Percentiles rank a stretch among this genome's conserved stretches.
Evolutionary conservation across 2,113 vertebrate genomes (phyloP).

Genomic region (Phaethon lepturus): DNA sequence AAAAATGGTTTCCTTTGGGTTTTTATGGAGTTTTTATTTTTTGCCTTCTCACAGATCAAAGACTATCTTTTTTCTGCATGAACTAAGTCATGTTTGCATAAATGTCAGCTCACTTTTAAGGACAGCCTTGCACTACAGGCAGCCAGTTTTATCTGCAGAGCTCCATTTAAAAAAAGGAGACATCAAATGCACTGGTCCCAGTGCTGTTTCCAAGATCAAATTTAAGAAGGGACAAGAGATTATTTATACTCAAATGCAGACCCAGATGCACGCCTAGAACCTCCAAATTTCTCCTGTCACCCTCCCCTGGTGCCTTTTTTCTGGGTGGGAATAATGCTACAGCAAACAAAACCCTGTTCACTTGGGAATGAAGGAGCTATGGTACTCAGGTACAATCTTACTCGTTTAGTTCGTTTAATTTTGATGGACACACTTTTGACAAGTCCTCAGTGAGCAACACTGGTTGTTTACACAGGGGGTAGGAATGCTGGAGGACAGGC

Average conservation of each 20-base stretch:
- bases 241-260: background rate
- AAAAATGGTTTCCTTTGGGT: background rate
- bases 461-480: background rate
- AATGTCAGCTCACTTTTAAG: constrained; percentile 18
- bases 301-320: background rate
- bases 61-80: background rate
- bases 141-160: background rate
- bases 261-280: background rate
- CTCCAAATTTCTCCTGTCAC: background rate
- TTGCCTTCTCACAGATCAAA: constrained; percentile 16
- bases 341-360: background rate
- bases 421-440: background rate
- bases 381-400: background rate
- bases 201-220: background rate
- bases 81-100: background rate
- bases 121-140: background rate
- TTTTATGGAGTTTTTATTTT: background rate
- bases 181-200: background rate
- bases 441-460: background rate
- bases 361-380: background rate
- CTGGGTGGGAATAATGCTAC: background rate
- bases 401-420: background rate
- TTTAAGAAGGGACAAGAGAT: constrained; percentile 6
- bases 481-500: background rate
- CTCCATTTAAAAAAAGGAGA: background rate